Conservation (phyloP, 2,113 vertebrate genomes). For the Seriola dumerili region DNA sequence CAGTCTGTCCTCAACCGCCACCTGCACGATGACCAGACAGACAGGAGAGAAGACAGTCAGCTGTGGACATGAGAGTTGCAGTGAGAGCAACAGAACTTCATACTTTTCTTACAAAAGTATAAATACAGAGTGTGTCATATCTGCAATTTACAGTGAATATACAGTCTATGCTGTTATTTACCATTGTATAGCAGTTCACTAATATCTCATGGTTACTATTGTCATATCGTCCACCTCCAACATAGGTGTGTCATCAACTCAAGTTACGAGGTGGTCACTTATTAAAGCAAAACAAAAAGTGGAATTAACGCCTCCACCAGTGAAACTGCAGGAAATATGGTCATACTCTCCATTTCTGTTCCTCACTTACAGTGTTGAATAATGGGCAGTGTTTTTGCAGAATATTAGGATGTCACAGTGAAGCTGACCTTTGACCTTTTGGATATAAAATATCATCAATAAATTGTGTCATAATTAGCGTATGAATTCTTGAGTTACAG, state of each 20-base stretch:
- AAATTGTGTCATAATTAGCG: no score
- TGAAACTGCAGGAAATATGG: no score
- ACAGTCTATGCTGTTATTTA: no score
- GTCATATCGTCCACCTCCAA: background rate
- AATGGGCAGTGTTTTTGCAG: no score
- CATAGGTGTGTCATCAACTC: no score
- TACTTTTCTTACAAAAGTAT: slow-evolving; percentile 13
- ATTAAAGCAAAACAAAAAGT: background rate
- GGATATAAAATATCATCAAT: no score
- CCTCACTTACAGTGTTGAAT: no score
- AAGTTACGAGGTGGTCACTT: background rate
- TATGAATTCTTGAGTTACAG: no score
- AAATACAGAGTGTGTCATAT: slow-evolving; percentile 5
- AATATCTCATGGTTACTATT: background rate
- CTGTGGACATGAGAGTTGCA: slow-evolving; percentile 5
- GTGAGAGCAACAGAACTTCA: slow-evolving; percentile 24
- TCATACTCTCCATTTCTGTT: no score
- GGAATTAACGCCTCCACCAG: no score
- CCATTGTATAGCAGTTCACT: background rate
- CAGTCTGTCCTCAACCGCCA: slow-evolving; percentile 93
- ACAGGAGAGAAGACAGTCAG: slow-evolving; percentile 23
- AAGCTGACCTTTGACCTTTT: no score
- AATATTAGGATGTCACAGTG: no score
- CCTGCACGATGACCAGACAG: slow-evolving; percentile 79
- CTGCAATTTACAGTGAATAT: background rate